A percentile compares a stretch with the other conserved stretches of the same genome.
phyloP scores from a whole-genome alignment of 2,888 invertebrate genomes.

The Folsomia candida region DNA sequence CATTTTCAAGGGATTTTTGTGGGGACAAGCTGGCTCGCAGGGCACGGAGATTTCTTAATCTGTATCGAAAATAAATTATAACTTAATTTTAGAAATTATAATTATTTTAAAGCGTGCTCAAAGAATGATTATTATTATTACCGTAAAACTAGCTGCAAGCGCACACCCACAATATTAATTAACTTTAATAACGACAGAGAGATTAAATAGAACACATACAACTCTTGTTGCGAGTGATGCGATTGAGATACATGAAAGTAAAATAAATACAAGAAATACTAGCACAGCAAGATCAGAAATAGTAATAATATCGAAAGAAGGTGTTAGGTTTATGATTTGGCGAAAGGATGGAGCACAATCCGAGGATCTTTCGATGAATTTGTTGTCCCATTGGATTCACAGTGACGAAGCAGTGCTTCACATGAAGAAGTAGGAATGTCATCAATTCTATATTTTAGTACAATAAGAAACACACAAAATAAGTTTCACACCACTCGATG shows the following conservation, averaged over 20 bases:
- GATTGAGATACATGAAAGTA: background rate
- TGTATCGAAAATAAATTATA: too few relatives aligned
- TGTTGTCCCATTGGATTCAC: slow-evolving; percentile 32
- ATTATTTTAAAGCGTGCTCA: background rate
- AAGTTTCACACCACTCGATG: background rate
- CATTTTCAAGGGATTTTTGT: background rate
- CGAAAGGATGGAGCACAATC: slow-evolving; percentile 44
- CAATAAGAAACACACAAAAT: background rate
- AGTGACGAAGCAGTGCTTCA: slow-evolving; percentile 31
- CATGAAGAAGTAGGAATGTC: slow-evolving; percentile 37
- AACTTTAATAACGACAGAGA: background rate
- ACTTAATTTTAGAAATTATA: too few relatives aligned
- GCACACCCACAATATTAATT: background rate
- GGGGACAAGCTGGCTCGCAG: background rate
- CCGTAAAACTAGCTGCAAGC: background rate
- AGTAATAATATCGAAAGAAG: background rate
- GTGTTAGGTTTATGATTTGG: slow-evolving; percentile 33
- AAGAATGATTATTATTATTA: too few relatives aligned
- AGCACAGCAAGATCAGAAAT: background rate
- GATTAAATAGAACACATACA: background rate
- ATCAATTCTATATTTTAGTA: slow-evolving; percentile 36
- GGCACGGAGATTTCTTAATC: background rate
- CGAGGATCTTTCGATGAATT: slow-evolving; percentile 37
- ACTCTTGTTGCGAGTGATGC: background rate
- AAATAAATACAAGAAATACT: background rate